Evolutionary conservation across 2,113 vertebrate species (phyloP), one percentile per base, ranked within the genome.

Genomic region (Tonatia bakeri): DNA sequence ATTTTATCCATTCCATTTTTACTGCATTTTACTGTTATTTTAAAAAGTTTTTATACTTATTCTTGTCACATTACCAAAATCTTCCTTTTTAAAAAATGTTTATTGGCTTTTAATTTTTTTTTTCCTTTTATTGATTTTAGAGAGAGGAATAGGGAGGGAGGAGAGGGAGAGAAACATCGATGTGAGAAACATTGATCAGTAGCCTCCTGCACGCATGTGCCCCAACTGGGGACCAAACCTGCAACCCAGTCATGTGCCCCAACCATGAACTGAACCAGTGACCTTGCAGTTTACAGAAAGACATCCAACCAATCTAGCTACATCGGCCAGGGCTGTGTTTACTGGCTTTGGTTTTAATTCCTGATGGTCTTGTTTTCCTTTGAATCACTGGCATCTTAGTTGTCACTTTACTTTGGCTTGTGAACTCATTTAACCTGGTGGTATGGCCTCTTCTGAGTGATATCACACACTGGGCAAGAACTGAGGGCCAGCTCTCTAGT

Each of bases 321-420:
- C 61, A 31, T 24, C 59, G 12, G 59, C 59, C 59, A 61, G 59
- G 26, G 28, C 61, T 64, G 28, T 5, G 13, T 87, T 93, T 67
- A 45, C 61, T 69, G 75, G 40, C 22, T 92, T 94, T 88, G 82
- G 72, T 76, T 94, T 95, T 67, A 38, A 77, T 64, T 81, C 75
- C 38, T 40, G 5, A 70, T 75, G 26, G 50, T 81, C 40, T 94
- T 91, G 54, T 67, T 70, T 94, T 67, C 69, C 89, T 83, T 56
- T 96, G 38, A 95, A 50, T 5, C 59, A 92, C 67, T 82, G 17
- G 26, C 22, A 76, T 38, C 38, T 75, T n/a, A 73, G 52, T 26
- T 54, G 50, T 24, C 77, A 72, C 47, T 89, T 65, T 64, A 28
- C 61, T 72, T 31, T 64, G 36, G 36, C 33, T 59, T 61, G 4